Base-by-base conservation (phyloP, 2,888 invertebrate species). In the Corythucha ciliata region DNA sequence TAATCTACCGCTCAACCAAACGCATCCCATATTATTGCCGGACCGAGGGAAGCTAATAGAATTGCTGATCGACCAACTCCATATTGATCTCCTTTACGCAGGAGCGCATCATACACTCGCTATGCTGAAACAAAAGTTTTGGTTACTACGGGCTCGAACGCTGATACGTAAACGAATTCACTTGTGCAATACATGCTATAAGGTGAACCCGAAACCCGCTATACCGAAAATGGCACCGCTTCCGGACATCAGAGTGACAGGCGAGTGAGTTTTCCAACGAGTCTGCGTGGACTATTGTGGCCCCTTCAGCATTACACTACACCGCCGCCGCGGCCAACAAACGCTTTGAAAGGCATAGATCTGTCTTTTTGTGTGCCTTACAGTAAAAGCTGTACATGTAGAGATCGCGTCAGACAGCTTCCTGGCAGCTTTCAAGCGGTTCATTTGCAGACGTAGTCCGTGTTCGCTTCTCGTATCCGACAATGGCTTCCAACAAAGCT, bases 161-260 rank as follows among this genome's bases (percentile, higher is more conserved):
- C 24, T n/a, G 7, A 25, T 42, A 6, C 2, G 42, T 16, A n/a
- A 2, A 16, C 16, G 42, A 7, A 18, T 42, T 6, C 42, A 42
- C 14, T 16, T 18, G 3, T 42, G 42, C 26, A 42, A 42, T 14
- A 42, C 26, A 3, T 42, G 42, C 18, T 42, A 24, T 20, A 14
- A 29, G n/a, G 12, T 18, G 10, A 14, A 16, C 4, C 42, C 42
- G 6, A 42, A 42, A 14, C 25, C 42, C 6, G 20, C 3, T 12
- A 12, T 14, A 6, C 42, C 42, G 7, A 42, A 42, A 16, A 42
- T 42, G 42, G 42, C 42, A 2, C 42, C 42, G n/a, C 14, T 42
- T 12, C 45, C 45, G 5, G 32, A 45, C 7, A 22, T 45, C n/a
- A 32, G 32, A 5, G 32, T 45, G 12, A n/a, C 12, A 21, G 32